Conservation (phyloP, 2,797 vertebrate species). For the Hafferia zeledoni region DNA sequence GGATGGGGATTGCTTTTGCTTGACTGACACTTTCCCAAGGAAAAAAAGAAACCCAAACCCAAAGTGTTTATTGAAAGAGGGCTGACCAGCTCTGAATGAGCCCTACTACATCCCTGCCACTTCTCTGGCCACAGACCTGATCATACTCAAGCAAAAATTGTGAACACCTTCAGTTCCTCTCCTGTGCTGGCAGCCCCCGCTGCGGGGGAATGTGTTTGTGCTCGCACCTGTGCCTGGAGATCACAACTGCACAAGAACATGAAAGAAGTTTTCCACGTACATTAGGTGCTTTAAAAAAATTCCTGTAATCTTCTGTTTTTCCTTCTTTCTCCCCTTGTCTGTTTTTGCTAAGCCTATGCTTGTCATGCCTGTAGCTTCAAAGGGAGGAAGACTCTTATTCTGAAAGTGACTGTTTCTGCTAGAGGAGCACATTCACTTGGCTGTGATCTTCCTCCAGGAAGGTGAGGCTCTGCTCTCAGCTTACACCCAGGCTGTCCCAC, state of each 20-base stretch:
- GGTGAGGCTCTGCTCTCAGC: slow-evolving; percentile 8
- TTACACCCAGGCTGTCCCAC: background rate
- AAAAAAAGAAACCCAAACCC: background rate
- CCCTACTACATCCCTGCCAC: background rate
- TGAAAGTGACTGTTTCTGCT: background rate
- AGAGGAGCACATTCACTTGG: background rate
- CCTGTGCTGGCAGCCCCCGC: background rate
- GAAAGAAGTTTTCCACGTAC: background rate
- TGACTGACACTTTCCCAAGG: background rate
- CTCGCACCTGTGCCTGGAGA: slow-evolving; percentile 21
- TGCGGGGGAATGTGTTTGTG: background rate
- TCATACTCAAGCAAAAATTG: background rate
- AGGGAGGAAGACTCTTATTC: background rate
- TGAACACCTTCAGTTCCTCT: background rate
- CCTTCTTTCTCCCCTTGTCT: background rate
- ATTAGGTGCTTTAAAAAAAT: background rate
- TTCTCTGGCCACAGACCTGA: background rate
- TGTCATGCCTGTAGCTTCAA: background rate
- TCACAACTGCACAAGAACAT: background rate
- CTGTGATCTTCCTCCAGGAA: slow-evolving; percentile 6
- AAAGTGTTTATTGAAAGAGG: background rate
- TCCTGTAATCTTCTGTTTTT: background rate
- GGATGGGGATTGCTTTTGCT: background rate
- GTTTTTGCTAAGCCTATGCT: background rate
- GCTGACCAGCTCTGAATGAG: background rate